A percentile compares a stretch with the other conserved stretches of the same genome.
Evolutionary conservation across 2,113 vertebrate species (phyloP).

Genomic region (Triplophysa siluroides): DNA sequence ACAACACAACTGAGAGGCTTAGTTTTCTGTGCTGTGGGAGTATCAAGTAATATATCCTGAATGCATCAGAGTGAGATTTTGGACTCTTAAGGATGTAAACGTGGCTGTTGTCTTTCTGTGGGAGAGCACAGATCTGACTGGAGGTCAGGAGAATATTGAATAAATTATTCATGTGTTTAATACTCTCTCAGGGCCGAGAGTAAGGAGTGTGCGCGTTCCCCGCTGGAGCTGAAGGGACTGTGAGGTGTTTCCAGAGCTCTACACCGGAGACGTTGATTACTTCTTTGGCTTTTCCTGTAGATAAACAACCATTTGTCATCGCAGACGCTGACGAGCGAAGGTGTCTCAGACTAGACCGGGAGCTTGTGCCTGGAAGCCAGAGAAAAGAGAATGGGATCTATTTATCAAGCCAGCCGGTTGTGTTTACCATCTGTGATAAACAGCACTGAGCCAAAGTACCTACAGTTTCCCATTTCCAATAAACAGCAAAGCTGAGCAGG

Average conservation of each 20-base stretch:
- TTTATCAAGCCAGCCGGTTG: slow-evolving; percentile 59
- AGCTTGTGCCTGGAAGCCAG: slow-evolving; percentile 29
- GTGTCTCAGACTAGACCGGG: slow-evolving; percentile 3
- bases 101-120: not conserved
- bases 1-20: too few relatives aligned
- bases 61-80: not conserved
- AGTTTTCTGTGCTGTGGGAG: not conserved
- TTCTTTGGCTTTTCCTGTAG: slow-evolving; percentile 1
- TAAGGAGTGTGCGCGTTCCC: not conserved
- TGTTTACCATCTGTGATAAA: slow-evolving; percentile 60
- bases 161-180: not conserved
- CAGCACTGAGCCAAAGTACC: slow-evolving; percentile 47
- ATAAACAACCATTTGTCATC: slow-evolving; percentile 37
- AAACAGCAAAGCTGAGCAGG: slow-evolving; percentile 56
- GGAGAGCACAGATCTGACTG: not conserved
- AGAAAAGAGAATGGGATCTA: slow-evolving; percentile 37
- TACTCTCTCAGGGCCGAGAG: not conserved
- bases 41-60: not conserved
- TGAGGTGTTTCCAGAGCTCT: not conserved
- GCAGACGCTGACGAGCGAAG: not conserved
- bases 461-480: slow-evolving; percentile 58
- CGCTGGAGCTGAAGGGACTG: not conserved
- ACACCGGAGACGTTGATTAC: slow-evolving; percentile 37
- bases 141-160: slow-evolving; percentile 5
- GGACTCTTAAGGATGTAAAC: not conserved